Evolutionary conservation across 2,797 vertebrate species (phyloP), one percentile per base, ranked within the genome.

Genomic region (Xyrichtys novacula): DNA sequence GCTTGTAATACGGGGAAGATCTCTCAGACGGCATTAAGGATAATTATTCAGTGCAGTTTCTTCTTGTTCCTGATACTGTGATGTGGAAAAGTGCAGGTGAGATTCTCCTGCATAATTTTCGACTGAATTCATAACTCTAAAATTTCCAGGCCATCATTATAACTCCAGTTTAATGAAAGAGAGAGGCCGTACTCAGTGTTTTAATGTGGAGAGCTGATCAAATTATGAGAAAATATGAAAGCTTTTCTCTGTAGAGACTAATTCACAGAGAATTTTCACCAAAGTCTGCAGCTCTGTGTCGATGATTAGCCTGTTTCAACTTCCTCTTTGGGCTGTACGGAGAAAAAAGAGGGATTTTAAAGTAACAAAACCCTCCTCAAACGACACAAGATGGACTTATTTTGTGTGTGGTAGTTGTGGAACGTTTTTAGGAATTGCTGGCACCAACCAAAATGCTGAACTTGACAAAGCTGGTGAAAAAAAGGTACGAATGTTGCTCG

Each of bases 11-110:
- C 60, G 73, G 58, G 49, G 71, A 49, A 74, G 65, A 80, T 86
- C 69, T 78, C 82, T 79, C 77, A 77, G 77, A 61, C 63, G 16
- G 52, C 49, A 68, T 77, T 73, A 79, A 70, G 56, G 60, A 22
- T 40, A 64, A 54, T 63, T 39, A 32, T 20, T 68, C 39, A 19
- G 20, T 14, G 60, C 40, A 3, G 59, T 10, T 17, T n/a, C 61
- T 34, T 46, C 38, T 66, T 15, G 60, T 53, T 70, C 46, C 29
- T 9, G n/a, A 58, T 14, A 53, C 75, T 49, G 36, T 54, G 61
- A 53, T 43, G 28, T 52, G 61, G 49, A 7, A 8, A 36, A 63
- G 43, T 43, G 56, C 20, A 72, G 29, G 53, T 19, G n/a, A 52
- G 23, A n/a, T 29, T 67, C 53, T 64, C 49, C 28, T 43, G 6